Percentiles rank a stretch among this genome's conserved stretches.
Conservation (phyloP, 1,140 invertebrate genomes). For the Zaprionus ornatus region DNA sequence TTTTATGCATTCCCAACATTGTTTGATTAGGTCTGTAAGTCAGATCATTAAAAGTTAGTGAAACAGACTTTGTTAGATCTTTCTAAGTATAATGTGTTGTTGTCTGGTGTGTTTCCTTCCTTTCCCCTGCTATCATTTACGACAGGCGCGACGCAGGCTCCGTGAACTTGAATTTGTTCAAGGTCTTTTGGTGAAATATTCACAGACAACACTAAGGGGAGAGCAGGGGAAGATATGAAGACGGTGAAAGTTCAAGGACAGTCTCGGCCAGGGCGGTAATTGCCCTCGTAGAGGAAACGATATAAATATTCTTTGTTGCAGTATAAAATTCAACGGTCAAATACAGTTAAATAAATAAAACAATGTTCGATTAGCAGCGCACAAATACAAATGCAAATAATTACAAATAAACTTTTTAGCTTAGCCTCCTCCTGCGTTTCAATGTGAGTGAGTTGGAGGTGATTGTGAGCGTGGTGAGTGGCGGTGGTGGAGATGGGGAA, state of each 20-base stretch:
- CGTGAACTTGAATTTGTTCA: slow-evolving; percentile 76
- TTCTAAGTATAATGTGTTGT: background rate
- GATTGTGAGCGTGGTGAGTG: background rate
- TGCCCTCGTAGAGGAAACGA: slow-evolving; percentile 16
- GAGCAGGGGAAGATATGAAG: slow-evolving; percentile 6
- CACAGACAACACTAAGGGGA: background rate
- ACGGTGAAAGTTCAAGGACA: slow-evolving; percentile 45
- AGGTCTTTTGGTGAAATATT: slow-evolving; percentile 60
- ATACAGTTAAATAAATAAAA: slow-evolving; percentile 34
- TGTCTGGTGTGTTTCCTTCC: slow-evolving; percentile 15
- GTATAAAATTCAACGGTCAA: slow-evolving; percentile 18
- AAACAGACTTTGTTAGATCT: background rate
- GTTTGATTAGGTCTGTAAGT: background rate
- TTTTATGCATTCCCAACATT: background rate
- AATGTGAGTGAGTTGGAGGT: slow-evolving; percentile 33
- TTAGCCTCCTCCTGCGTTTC: background rate
- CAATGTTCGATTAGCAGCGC: slow-evolving; percentile 45
- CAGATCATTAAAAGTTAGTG: background rate
- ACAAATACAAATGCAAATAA: slow-evolving; percentile 36
- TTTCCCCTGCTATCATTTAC: background rate
- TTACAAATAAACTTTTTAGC: slow-evolving; percentile 38
- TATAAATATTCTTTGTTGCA: slow-evolving; percentile 75
- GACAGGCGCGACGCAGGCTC: slow-evolving; percentile 52
- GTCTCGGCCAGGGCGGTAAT: slow-evolving; percentile 15
- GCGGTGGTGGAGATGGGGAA: background rate